Evolutionary conservation across 2,113 vertebrate species (phyloP), one percentile per base, ranked within the genome.

Genomic region (Regulus satrapa): DNA sequence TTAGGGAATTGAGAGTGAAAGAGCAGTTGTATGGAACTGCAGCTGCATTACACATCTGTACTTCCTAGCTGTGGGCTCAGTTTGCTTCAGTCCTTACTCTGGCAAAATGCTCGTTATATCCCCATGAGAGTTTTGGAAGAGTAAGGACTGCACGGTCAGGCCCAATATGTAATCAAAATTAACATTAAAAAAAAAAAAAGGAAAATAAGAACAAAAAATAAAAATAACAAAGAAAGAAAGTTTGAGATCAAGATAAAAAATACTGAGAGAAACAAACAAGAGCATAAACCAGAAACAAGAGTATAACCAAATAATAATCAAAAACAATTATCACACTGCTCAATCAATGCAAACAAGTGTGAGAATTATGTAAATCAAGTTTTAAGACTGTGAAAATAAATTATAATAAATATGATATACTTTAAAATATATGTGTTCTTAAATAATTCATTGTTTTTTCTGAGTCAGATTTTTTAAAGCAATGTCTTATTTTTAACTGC

Each of bases 1-100:
- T 98, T 98, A 98, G 98, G 99, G 99, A 98, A 98, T 99, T 98
- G 98, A 98, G 98, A 98, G 98, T 99, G 98, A 99, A 98, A 97
- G 99, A 99, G 99, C 99, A 98, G 98, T 99, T 98, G 97, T 98
- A 98, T 98, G 98, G 98, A 99, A 98, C 97, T 98, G 98, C 98
- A 97, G 97, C 95, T 97, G 98, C 92, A 31, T 97, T 97, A 97
- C 94, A 98, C 96, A 97, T 97, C 97, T 98, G 98, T 98, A 98
- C 95, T 97, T 98, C 97, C 98, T 97, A 95, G 95, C 88, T 91
- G 83, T 80, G 94, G 96, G 87, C 95, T 96, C 94, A 89, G 87
- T 97, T 96, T 89, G 69, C 28, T 78, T 88, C 81, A 91, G 91
- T 78, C 94, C 96, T 97, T 95, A 82, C 88, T 77, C 59, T 9